Evolutionary conservation across 2,113 vertebrate species (phyloP).

Genomic region (Capreolus pygargus): DNA sequence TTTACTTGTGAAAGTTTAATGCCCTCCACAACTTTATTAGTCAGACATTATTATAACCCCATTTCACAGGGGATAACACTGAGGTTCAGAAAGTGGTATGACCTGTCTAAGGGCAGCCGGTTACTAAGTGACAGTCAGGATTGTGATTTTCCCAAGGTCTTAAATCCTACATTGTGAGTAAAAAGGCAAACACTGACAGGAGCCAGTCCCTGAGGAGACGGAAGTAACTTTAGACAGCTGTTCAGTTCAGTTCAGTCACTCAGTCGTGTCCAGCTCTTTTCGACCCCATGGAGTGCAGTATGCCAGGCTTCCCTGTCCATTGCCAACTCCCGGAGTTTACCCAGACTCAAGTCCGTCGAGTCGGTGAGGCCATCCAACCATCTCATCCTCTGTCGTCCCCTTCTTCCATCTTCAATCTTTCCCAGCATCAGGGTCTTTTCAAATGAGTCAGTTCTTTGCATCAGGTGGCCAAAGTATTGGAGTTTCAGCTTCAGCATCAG

Average conservation of each 20-base stretch:
- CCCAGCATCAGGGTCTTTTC: neutral
- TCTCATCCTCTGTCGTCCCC: neutral
- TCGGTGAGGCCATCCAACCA: neutral
- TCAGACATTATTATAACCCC: neutral
- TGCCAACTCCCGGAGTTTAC: neutral
- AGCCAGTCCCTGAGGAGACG: neutral
- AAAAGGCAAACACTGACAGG: neutral
- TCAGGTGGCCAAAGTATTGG: neutral
- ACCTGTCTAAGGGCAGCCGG: neutral
- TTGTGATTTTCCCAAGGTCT: neutral
- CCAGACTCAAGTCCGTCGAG: neutral
- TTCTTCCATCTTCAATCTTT: neutral
- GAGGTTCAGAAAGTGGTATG: neutral
- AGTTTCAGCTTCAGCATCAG: neutral
- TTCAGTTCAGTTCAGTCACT: neutral
- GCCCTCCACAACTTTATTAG: neutral
- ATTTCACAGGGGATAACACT: neutral
- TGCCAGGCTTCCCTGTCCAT: neutral
- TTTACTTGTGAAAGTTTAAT: neutral
- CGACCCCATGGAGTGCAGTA: neutral
- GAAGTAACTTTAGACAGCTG: neutral
- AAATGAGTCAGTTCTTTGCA: neutral
- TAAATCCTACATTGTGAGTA: neutral
- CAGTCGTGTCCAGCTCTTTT: neutral
- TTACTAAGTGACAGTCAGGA: neutral